Percentiles rank a stretch among this genome's conserved stretches.
phyloP scores from a whole-genome alignment of 2,888 invertebrate genomes.

The Baccha elongata region DNA sequence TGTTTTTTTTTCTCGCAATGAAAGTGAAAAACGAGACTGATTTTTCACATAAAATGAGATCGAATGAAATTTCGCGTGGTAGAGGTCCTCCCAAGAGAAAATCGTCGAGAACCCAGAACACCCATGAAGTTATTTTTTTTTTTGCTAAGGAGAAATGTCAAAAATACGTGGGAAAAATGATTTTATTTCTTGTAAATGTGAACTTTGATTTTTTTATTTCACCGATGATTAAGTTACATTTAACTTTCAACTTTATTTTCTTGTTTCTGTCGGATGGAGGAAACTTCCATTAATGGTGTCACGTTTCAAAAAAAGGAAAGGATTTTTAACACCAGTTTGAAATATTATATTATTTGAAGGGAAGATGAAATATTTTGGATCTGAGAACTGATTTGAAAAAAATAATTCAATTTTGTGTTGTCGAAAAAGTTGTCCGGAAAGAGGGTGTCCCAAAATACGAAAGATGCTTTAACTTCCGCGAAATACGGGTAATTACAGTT shows the following conservation, averaged over 20 bases:
- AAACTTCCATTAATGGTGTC: not conserved
- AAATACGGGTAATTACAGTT: too few species aligned
- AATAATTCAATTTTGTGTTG: too few species aligned
- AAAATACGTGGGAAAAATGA: not conserved
- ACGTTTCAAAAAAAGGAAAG: not conserved
- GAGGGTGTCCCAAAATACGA: too few species aligned
- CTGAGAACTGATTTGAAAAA: too few species aligned
- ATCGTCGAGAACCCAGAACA: not conserved
- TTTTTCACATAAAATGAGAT: conserved; percentile 26
- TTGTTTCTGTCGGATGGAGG: not conserved
- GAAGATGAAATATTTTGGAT: too few species aligned
- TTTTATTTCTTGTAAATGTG: conserved; percentile 3
- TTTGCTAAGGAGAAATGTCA: not conserved
- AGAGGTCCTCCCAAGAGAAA: not conserved
- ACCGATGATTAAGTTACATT: conserved; percentile 12
- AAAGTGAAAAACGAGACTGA: conserved; percentile 36
- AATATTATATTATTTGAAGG: too few species aligned
- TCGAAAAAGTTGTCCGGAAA: too few species aligned
- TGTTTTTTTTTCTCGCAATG: not conserved
- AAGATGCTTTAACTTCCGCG: too few species aligned
- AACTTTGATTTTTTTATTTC: conserved; percentile 3
- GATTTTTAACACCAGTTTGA: not conserved
- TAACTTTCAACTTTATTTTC: conserved; percentile 17
- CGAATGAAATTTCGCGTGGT: not conserved
- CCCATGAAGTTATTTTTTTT: not conserved